Conservation (phyloP, 2,888 invertebrate genomes). For the Polydrusus pterygomalis region DNA sequence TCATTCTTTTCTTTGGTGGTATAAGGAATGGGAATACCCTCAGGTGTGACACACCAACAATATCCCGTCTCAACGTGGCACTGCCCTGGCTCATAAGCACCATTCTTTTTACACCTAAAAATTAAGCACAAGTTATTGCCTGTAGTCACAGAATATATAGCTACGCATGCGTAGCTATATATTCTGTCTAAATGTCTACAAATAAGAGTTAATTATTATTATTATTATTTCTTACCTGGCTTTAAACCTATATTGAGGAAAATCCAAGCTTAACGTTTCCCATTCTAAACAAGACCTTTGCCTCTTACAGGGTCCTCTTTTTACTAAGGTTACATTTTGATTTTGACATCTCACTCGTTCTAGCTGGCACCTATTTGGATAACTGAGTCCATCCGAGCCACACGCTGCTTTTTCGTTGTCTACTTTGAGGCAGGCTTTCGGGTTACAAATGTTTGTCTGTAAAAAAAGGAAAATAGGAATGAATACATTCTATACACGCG, state of each 20-base stretch:
- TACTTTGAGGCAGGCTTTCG: slow-evolving; percentile 66
- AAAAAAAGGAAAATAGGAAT: slow-evolving; percentile 6
- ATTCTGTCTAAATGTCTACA: too few species aligned
- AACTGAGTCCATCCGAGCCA: slow-evolving; percentile 88
- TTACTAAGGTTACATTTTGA: slow-evolving; percentile 81
- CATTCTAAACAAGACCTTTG: slow-evolving; percentile 68
- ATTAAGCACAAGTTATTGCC: background rate
- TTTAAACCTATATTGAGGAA: slow-evolving; percentile 52
- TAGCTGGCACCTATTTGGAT: slow-evolving; percentile 87
- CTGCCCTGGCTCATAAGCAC: slow-evolving; percentile 89
- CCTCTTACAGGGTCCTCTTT: slow-evolving; percentile 85
- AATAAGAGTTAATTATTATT: too few species aligned
- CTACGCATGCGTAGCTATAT: too few species aligned
- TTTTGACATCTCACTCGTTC: slow-evolving; percentile 85
- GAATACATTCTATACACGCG: background rate
- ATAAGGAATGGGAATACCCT: slow-evolving; percentile 88
- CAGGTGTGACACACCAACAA: slow-evolving; percentile 83
- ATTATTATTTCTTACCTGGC: slow-evolving; percentile 39
- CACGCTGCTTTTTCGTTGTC: slow-evolving; percentile 77
- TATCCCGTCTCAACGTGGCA: slow-evolving; percentile 83
- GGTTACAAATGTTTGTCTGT: slow-evolving; percentile 61
- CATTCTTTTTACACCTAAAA: slow-evolving; percentile 67
- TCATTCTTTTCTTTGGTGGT: slow-evolving; percentile 74
- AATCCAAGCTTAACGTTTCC: slow-evolving; percentile 53
- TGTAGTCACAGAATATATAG: too few species aligned